phyloP scores from a whole-genome alignment of 1,140 invertebrate genomes.

The Orchesella cincta region DNA sequence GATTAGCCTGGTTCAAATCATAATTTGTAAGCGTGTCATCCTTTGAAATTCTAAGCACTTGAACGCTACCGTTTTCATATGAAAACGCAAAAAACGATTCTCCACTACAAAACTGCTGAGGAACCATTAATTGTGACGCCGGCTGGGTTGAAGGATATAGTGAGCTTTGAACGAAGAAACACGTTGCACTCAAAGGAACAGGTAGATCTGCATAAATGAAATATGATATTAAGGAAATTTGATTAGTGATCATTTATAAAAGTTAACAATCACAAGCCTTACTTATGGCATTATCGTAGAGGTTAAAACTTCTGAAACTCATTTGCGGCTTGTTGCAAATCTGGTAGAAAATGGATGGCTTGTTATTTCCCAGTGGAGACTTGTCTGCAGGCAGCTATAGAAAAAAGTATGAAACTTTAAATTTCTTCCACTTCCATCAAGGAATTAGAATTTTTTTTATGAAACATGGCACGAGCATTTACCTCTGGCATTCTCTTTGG shows the following conservation, averaged over 20 bases:
- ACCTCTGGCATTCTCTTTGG: conserved; percentile 35
- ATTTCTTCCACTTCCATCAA: too few species aligned
- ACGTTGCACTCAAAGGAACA: conserved; percentile 43
- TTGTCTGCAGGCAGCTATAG: conserved; percentile 4
- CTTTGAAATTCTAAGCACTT: conserved; percentile 40
- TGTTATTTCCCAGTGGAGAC: conserved; percentile 29
- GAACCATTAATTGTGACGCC: not conserved
- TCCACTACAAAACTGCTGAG: not conserved
- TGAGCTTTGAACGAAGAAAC: conserved; percentile 28
- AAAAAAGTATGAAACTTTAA: not conserved
- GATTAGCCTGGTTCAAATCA: conserved; percentile 47
- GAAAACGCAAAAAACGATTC: conserved; percentile 47
- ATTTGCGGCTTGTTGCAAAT: conserved; percentile 36
- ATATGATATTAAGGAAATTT: not conserved
- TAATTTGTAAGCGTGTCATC: conserved; percentile 41
- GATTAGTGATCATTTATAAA: not conserved
- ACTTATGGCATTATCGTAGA: conserved; percentile 46
- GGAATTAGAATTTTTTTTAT: not conserved
- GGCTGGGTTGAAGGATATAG: not conserved
- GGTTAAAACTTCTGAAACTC: conserved; percentile 40
- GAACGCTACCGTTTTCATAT: conserved; percentile 44
- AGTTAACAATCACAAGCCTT: conserved; percentile 30
- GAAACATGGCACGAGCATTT: not conserved
- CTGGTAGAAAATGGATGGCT: conserved; percentile 48
- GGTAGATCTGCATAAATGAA: conserved; percentile 39